Evolutionary conservation across 2,888 invertebrate species (phyloP).

Genomic region (Phortica okadai): DNA sequence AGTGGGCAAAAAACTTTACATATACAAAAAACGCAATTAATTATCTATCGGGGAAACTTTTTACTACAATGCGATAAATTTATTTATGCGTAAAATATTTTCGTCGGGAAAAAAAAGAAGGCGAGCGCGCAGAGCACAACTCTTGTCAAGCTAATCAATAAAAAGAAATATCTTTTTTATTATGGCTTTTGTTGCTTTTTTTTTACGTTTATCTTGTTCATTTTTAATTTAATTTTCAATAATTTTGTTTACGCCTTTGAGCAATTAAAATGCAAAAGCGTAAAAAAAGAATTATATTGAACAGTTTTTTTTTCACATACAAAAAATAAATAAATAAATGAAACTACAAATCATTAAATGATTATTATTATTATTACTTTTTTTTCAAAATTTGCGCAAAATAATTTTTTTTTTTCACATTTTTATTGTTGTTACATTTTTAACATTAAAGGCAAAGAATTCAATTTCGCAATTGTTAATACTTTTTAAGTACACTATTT

Average conservation of each 20-base stretch:
- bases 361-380: conserved; percentile 1
- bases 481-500: conserved; percentile 1
- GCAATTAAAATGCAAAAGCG: no score
- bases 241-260: background rate
- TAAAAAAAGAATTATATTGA: background rate
- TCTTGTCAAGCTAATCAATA: conserved; percentile 1
- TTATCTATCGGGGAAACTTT: background rate
- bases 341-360: conserved; percentile 1
- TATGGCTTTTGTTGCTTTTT: background rate
- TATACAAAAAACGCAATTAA: no score
- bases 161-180: background rate
- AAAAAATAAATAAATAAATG: background rate
- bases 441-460: background rate
- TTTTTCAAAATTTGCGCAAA: background rate
- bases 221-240: background rate
- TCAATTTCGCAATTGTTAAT: background rate
- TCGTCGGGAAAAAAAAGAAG: background rate
- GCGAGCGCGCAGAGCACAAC: background rate
- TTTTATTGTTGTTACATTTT: no score
- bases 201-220: background rate
- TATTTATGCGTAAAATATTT: background rate
- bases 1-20: no score
- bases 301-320: background rate
- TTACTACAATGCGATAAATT: background rate
- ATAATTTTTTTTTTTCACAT: background rate